A percentile compares a stretch with the other conserved stretches of the same genome.
These are phyloP conservation scores for Anastatus disparis DNA, from an alignment of 1,140 invertebrate species.

Conservation along the genomic window DNA sequence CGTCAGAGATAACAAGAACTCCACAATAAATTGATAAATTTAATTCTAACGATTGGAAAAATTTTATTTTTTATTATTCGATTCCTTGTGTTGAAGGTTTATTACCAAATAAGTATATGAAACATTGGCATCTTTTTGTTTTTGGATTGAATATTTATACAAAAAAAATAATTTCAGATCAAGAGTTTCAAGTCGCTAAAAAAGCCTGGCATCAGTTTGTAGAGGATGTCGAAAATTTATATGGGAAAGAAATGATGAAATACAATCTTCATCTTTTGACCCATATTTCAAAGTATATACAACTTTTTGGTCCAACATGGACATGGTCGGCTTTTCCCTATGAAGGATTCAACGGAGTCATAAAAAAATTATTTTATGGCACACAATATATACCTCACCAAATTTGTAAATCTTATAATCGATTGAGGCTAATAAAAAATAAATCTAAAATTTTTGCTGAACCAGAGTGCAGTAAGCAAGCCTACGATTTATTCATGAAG, in stretches of 20 bases:
- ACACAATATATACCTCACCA: slow-evolving; percentile 18
- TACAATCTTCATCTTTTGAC: slow-evolving; percentile 42
- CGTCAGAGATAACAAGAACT: slow-evolving; percentile 5
- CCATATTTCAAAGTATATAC: slow-evolving; percentile 32
- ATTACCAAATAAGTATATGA: slow-evolving; percentile 24
- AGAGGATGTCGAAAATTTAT: slow-evolving; percentile 22
- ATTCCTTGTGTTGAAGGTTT: slow-evolving; percentile 28
- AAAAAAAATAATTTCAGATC: neutral
- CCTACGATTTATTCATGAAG: no score
- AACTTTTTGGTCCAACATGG: slow-evolving; percentile 27
- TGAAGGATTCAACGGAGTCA: neutral
- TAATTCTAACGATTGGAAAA: slow-evolving; percentile 42
- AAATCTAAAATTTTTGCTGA: slow-evolving; percentile 28
- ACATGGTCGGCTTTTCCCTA: neutral
- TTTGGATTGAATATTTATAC: no score
- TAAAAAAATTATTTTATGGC: neutral
- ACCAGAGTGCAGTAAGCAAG: no score
- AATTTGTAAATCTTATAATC: slow-evolving; percentile 42
- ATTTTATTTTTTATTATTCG: slow-evolving; percentile 38
- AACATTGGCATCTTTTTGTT: slow-evolving; percentile 43
- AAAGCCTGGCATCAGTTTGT: slow-evolving; percentile 37
- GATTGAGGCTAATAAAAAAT: slow-evolving; percentile 32
- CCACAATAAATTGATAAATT: slow-evolving; percentile 4
- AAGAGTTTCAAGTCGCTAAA: slow-evolving; percentile 1
- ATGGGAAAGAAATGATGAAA: slow-evolving; percentile 37